Conservation (phyloP, 2,888 invertebrate species). For the Eustalomyia histrio region DNA sequence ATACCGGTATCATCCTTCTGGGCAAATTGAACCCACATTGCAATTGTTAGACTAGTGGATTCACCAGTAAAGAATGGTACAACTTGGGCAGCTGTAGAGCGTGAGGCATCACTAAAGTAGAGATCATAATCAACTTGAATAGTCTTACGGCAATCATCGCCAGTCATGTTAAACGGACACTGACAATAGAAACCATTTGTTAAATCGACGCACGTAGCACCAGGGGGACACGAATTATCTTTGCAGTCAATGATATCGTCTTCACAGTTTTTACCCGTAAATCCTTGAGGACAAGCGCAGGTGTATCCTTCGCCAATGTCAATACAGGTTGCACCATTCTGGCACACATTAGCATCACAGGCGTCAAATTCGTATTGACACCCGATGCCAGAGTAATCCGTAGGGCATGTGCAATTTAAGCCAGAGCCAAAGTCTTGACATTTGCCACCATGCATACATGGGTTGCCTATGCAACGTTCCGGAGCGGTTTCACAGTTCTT, state of each 20-base stretch:
- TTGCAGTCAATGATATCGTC: slow-evolving; percentile 95
- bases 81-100: slow-evolving; percentile 94
- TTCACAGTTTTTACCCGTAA: slow-evolving; percentile 90
- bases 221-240: slow-evolving; percentile 95
- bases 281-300: slow-evolving; percentile 92
- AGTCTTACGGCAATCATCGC: slow-evolving; percentile 97
- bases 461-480: slow-evolving; percentile 85
- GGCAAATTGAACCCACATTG: slow-evolving; percentile 98
- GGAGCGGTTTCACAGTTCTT: slow-evolving; percentile 98
- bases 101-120: slow-evolving; percentile 94
- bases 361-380: slow-evolving; percentile 97
- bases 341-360: slow-evolving; percentile 92
- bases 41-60: slow-evolving; percentile 90
- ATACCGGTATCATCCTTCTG: slow-evolving; percentile 94
- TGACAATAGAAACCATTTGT: slow-evolving; percentile 96
- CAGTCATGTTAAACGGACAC: slow-evolving; percentile 97
- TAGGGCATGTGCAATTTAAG: slow-evolving; percentile 94
- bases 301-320: slow-evolving; percentile 92
- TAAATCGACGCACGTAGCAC: slow-evolving; percentile 94
- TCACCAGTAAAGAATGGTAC: slow-evolving; percentile 92
- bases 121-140: slow-evolving; percentile 99
- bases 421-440: slow-evolving; percentile 98
- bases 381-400: slow-evolving; percentile 91
- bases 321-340: slow-evolving; percentile 94
- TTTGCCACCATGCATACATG: slow-evolving; percentile 97